Base-by-base conservation (phyloP, 64 coral and sea anemone species). In the Actinia tenebrosa region DNA sequence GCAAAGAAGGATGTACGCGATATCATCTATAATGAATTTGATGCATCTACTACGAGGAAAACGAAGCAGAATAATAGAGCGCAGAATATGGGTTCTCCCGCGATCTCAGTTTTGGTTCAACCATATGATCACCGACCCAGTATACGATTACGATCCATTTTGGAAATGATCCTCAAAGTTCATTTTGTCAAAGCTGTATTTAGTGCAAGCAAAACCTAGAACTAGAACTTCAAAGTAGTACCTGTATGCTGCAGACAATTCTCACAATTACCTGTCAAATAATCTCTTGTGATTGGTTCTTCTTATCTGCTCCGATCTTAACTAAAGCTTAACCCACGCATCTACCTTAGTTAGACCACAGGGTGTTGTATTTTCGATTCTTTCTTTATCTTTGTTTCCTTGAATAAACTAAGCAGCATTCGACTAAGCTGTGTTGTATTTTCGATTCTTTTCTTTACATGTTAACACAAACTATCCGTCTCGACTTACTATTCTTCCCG, bases 21-120 rank as follows among this genome's bases (percentile, higher is more conserved):
- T 66, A 66, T 66, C 63, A 66, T 66, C 63, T 66, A 8, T 66
- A 66, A 66, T 2, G 3, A 66, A 66, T 66, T n/a, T 66, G 63
- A 25, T 66, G 9, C 63, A 66, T 5, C 3, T 7, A 9, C 63
- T 19, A 66, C 18, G 9, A 9, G 9, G 63, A 66, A 66, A 66
- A n/a, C 63, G 22, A 66, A 66, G 10, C 0, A 23, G 5, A 8
- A n/a, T 8, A 25, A 66, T 8, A 66, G 15, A n/a, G 4, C 63
- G 63, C 63, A 66, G 63, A 46, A 53, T n/a, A 82, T 84, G 80
- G 62, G 89, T 84, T 54, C 44, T 56, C 22, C 84, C 84, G 46
- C 53, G 84, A 44, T 59, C 60, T 26, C 84, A 87, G n/a, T 84
- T 77, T 69, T 84, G 84, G 89, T 90, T 85, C 37, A 44, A 91